Base-by-base conservation (phyloP, 2,113 vertebrate genomes). In the Martes martes region DNA sequence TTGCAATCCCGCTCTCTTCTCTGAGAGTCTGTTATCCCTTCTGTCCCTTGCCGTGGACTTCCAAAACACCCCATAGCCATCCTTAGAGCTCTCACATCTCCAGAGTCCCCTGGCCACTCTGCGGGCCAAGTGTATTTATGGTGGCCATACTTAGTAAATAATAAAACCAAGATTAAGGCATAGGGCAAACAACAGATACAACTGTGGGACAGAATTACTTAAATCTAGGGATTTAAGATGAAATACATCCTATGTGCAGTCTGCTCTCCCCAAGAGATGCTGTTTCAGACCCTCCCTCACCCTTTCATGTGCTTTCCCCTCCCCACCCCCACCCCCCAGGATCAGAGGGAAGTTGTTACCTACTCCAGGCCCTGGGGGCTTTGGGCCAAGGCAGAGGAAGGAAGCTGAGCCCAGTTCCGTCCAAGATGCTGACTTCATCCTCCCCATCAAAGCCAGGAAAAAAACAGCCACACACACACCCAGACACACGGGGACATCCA, bases 381-480 rank as follows among this genome's bases (percentile, higher is more conserved):
- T 76, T 3, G 1, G 28, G 97, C 96, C 97, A 94, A 94, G 91
- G 33, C 93, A 79, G 84, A 89, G 97, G 97, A 98, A 97, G 97
- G 95, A 97, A 94, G 94, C 94, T 69, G 79, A 91, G 57, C 23
- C 95, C 79, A 71, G 76, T 84, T 89, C 73, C 26, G 1, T 95
- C 95, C 97, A 93, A 97, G 59, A 98, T 50, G 55, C 89, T 98
- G 98, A 97, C 93, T 87, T 98, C 97, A 98, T 94, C 89, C 88
- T 95, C 52, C 73, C 76, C 79, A 91, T 95, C 91, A 93, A 95
- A 96, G 98, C 98, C 97, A 98, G 97, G 94, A 97, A 96, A 97
- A 97, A 97, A 93, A 15, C 50, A 95, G 42, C 71, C 85, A 74
- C 55, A 95, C 52, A 74, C 85, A 92, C 36, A 93, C 95, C 88